Evolutionary conservation across 2,113 vertebrate genomes (phyloP).

Genomic region (Leptobrachium leishanense): DNA sequence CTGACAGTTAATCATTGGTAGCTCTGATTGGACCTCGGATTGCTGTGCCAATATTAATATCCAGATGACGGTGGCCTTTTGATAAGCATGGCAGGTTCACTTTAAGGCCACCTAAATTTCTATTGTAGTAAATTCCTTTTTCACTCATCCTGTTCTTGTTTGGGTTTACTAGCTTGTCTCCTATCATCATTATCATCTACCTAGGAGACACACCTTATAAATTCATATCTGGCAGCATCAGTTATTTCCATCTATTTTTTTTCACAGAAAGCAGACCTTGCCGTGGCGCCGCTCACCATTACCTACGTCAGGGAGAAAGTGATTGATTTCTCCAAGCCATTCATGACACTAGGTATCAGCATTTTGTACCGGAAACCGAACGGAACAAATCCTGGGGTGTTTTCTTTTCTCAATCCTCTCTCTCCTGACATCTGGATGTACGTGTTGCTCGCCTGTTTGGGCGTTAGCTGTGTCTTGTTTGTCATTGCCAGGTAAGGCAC

Average conservation of each 20-base stretch:
- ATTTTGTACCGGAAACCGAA: conserved; percentile 97
- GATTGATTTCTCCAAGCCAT: conserved; percentile 98
- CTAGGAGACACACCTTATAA: too few species aligned
- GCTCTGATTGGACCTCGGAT: too few species aligned
- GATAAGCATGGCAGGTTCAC: too few species aligned
- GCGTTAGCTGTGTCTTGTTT: conserved; percentile 96
- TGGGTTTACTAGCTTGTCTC: too few species aligned
- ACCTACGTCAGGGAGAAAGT: conserved; percentile 96
- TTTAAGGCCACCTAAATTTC: too few species aligned
- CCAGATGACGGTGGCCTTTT: too few species aligned
- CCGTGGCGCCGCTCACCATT: conserved; percentile 94
- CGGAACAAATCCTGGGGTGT: conserved; percentile 93
- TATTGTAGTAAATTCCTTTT: too few species aligned
- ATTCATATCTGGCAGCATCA: too few species aligned
- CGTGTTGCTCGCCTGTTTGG: conserved; percentile 91
- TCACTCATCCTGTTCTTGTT: too few species aligned
- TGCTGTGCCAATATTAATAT: too few species aligned
- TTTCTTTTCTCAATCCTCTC: conserved; percentile 94
- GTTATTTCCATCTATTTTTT: conserved; percentile 25
- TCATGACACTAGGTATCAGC: conserved; percentile 97
- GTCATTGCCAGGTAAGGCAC: conserved; percentile 91
- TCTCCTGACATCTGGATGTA: conserved; percentile 99
- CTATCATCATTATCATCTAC: too few species aligned
- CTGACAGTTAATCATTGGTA: too few species aligned
- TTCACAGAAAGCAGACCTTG: conserved; percentile 91